Evolutionary conservation across 1,140 invertebrate genomes (phyloP), one percentile per base, ranked within the genome.

Genomic region (Lepidurus arcticus): DNA sequence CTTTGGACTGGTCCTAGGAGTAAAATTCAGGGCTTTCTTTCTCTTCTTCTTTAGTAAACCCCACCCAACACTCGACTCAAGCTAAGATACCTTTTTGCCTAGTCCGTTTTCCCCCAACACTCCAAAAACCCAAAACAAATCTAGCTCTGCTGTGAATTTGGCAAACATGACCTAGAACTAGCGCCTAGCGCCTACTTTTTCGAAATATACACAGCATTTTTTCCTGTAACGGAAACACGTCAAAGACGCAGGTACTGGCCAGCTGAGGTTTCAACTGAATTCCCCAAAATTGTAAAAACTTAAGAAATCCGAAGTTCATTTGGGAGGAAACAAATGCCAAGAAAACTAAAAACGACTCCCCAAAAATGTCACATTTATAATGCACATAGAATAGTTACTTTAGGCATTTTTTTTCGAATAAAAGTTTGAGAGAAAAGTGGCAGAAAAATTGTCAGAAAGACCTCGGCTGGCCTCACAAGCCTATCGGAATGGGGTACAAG

Each of bases 161-260:
- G 34, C 34, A 34, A 34, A 34, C 34, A 82, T 86, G 89, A 84
- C 81, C 88, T 82, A 82, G 87, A 83, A 83, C 85, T 84, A 85
- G 21, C 85, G 86, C 65, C 86, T 86, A 6, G 86, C 86, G 81
- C 82, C 26, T 86, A 85, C 44, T 86, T 81, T 73, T 86, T 86
- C 77, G 89, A 86, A 82, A 88, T 87, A 82, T 88, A 89, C 80
- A 88, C 85, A 11, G 73, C 65, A 45, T 75, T 24, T 26, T 80
- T 78, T 82, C 78, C 80, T 73, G 87, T 84, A 16, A 82, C 73
- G 53, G 21, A 65, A 65, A 65, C 21, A 43, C 45, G 76, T 65
- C 45, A 34, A 53, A 77, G 44, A 44, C 43, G 42, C 76, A 77
- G 76, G 44, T 77, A 65, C 53, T 16, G 53, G 53, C 53, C 53